Conservation (phyloP, 92 coral and sea anemone species). For the Actinostola sp. region DNA sequence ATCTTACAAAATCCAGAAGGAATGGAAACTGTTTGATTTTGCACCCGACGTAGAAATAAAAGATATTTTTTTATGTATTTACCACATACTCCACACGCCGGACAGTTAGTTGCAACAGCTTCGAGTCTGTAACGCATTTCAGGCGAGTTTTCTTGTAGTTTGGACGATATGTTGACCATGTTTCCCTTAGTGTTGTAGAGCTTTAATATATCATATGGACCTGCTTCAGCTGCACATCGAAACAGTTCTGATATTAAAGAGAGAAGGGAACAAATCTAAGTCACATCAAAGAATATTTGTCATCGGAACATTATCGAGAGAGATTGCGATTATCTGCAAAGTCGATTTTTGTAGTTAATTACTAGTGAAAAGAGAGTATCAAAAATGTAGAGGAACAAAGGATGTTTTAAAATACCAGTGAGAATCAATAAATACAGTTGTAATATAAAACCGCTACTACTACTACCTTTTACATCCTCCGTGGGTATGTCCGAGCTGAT, state of each 20-base stretch:
- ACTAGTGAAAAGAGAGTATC: not conserved
- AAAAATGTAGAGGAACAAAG: constrained; percentile 3
- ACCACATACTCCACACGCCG: constrained; percentile 85
- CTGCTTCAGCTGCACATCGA: constrained; percentile 91
- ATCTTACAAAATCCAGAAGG: not conserved
- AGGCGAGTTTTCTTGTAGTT: constrained; percentile 75
- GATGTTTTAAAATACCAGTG: constrained; percentile 5
- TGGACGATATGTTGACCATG: constrained; percentile 77
- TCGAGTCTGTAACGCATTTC: constrained; percentile 75
- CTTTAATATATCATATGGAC: constrained; percentile 80
- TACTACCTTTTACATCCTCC: constrained; percentile 80
- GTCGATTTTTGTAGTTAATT: constrained; percentile 10
- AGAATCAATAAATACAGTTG: not conserved
- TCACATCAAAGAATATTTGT: no score
- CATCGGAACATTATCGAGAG: not conserved
- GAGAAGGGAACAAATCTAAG: constrained; percentile 7
- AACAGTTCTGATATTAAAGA: constrained; percentile 62
- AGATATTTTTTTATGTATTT: constrained; percentile 1
- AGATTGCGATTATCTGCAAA: constrained; percentile 8
- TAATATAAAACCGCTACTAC: not conserved
- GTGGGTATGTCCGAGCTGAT: constrained; percentile 70
- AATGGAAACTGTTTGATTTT: no score
- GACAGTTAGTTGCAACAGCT: constrained; percentile 83
- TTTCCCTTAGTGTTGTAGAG: constrained; percentile 83
- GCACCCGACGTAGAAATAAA: no score